Conservation (phyloP, 2,113 vertebrate genomes). For the Circaetus gallicus region DNA sequence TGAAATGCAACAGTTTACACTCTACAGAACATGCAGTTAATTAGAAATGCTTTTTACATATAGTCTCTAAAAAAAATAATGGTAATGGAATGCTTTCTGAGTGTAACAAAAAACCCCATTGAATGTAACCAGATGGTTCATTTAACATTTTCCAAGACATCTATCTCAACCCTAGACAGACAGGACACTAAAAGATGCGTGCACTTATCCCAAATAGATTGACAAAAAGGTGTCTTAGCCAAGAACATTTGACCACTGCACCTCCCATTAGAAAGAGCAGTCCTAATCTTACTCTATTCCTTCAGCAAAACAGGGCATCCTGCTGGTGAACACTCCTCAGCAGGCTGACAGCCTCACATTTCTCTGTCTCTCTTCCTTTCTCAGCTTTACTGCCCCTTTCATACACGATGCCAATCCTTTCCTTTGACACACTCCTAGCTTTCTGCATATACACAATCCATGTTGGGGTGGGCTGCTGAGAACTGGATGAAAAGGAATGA, state of each 20-base stretch:
- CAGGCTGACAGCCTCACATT: neutral
- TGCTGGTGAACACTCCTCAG: neutral
- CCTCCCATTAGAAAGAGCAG: neutral
- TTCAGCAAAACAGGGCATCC: neutral
- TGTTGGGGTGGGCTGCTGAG: neutral
- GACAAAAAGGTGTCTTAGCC: neutral
- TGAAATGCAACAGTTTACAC: slow-evolving; percentile 18
- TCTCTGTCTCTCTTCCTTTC: neutral
- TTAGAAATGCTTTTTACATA: slow-evolving; percentile 43
- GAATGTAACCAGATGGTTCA: neutral
- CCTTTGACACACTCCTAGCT: neutral
- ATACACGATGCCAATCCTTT: neutral
- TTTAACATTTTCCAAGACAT: neutral
- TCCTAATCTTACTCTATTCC: neutral
- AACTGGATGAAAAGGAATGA: neutral
- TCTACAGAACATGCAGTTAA: slow-evolving; percentile 31
- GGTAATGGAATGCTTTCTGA: slow-evolving; percentile 20
- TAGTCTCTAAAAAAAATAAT: slow-evolving; percentile 21
- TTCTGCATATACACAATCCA: neutral
- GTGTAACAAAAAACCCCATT: neutral
- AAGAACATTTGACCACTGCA: neutral
- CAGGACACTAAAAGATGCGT: neutral
- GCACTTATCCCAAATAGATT: neutral
- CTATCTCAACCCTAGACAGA: neutral
- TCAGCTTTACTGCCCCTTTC: neutral